A percentile compares a stretch with the other conserved stretches of the same genome.
Conservation (phyloP, 2,797 vertebrate species). For the Coranthus polyacanthus region DNA sequence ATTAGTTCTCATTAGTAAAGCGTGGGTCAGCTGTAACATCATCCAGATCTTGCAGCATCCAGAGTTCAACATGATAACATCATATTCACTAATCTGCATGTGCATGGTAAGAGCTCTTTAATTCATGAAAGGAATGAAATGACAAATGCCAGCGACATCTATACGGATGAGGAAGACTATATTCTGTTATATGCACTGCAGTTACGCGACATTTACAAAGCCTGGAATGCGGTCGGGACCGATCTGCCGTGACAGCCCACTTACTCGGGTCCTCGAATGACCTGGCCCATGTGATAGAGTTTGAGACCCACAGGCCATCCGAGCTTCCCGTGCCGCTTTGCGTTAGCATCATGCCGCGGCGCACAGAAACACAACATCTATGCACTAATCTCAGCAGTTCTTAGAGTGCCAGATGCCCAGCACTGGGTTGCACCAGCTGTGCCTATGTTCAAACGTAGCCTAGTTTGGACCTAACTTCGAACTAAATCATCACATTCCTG, state of each 20-base stretch:
- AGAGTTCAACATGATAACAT: conserved; percentile 4
- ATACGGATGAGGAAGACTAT: background rate
- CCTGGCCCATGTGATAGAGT: conserved; percentile 57
- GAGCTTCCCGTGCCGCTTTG: conserved; percentile 75
- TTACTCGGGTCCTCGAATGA: conserved; percentile 72
- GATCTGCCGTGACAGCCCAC: conserved; percentile 79
- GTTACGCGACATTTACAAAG: conserved; percentile 59
- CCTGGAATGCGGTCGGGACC: conserved; percentile 70
- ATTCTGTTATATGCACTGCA: background rate
- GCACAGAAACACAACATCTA: conserved; percentile 72
- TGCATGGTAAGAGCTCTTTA: conserved; percentile 1
- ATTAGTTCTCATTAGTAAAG: conserved; percentile 54
- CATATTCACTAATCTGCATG: conserved; percentile 17
- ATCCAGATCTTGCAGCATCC: conserved; percentile 10
- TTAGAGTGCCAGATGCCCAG: conserved; percentile 18
- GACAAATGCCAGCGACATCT: background rate
- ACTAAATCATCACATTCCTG: too few relatives aligned
- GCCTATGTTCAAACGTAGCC: too few relatives aligned
- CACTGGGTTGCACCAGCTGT: background rate
- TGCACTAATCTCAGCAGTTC: conserved; percentile 67
- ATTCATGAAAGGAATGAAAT: background rate
- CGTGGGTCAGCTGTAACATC: conserved; percentile 34
- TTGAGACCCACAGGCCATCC: conserved; percentile 72
- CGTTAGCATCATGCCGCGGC: conserved; percentile 80
- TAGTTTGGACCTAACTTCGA: too few relatives aligned